phyloP scores from a whole-genome alignment of 2,113 vertebrate species.

The Sylvietta virens region DNA sequence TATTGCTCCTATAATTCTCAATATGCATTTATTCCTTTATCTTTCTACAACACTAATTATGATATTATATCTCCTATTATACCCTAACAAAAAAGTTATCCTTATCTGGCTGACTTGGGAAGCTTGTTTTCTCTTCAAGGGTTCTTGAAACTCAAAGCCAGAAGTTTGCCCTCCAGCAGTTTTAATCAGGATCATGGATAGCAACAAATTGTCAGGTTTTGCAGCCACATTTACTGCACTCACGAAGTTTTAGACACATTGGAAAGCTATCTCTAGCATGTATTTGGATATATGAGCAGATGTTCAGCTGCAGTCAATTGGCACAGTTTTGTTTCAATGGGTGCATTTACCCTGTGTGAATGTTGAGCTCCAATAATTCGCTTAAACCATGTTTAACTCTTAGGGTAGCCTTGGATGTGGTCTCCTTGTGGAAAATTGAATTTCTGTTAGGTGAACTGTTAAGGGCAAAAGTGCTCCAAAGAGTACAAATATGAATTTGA shows the following conservation, averaged over 20 bases:
- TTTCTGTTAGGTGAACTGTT: background rate
- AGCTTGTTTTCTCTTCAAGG: conserved; percentile 11
- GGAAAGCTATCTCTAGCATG: background rate
- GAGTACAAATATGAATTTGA: background rate
- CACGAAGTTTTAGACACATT: background rate
- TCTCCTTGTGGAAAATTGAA: background rate
- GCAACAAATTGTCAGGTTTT: background rate
- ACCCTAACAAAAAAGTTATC: background rate
- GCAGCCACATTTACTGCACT: background rate
- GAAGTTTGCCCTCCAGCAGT: background rate
- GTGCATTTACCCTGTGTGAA: background rate
- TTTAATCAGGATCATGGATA: background rate
- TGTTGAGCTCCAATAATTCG: background rate
- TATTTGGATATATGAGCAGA: background rate
- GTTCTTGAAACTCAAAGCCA: background rate
- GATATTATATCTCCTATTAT: background rate
- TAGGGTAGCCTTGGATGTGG: background rate
- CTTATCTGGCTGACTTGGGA: background rate
- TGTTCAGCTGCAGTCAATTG: background rate
- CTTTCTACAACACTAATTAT: background rate
- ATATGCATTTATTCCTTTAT: background rate
- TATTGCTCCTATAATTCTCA: background rate
- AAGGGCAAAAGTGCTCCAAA: background rate
- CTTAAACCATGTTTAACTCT: background rate
- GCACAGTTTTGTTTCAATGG: background rate